Evolutionary conservation across 2,113 vertebrate genomes (phyloP), one percentile per base, ranked within the genome.

Genomic region (Labrus mixtus): DNA sequence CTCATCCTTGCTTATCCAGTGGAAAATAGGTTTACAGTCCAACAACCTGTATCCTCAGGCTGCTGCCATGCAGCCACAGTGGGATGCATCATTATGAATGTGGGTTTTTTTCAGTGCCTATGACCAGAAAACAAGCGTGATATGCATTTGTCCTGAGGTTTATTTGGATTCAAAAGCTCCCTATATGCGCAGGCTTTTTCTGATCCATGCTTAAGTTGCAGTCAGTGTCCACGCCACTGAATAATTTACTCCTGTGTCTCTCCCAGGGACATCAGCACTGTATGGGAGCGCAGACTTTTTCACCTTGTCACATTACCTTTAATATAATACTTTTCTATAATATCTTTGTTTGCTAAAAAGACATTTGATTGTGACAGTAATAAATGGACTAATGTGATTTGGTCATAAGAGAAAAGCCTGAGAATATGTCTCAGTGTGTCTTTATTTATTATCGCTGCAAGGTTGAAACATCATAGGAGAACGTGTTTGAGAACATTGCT

Each of bases 221-320:
- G 73, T 22, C 51, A 17, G 41, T 76, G 72, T 88, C 83, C 76
- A 73, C 39, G 66, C 70, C 46, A 15, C 70, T 92, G 76, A 88
- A 91, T 90, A 81, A 90, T 90, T 87, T 37, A 89, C 58, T 59
- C 5, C 5, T 0, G 6, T 62, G 50, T 73, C 36, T 66, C 68
- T 68, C 39, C 55, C 76, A 48, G 79, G 76, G 66, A 59, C 59
- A 69, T 56, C 37, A 61, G 77, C 50, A 29, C 48, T 59, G 56
- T 73, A 53, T 23, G 22, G 36, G 43, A 13, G 8, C 25, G 64
- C 46, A 1, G 8, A 13, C 36, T 41, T 51, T 63, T 48, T 59
- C 10, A 63, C 58, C 29, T 64, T 15, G 39, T 41, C 55, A 37
- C 29, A 13, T 63, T 23, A 68, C 13, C 15, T 76, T 72, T 60